Conservation (phyloP, 2,888 invertebrate genomes). For the Aporophyla lueneburgensis region DNA sequence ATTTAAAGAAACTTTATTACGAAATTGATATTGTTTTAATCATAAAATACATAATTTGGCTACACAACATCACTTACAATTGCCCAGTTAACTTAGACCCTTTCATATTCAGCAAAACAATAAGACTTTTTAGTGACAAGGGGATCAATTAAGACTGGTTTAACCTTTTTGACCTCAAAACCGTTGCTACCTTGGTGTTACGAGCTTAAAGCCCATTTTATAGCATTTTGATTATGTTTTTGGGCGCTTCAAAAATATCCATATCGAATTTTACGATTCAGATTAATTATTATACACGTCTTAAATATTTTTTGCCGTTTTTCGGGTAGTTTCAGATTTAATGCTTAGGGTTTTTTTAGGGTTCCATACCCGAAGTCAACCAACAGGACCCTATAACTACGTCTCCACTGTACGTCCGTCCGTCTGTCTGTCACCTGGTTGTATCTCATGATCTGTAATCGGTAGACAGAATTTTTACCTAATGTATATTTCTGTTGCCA, state of each 20-base stretch:
- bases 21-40: constrained; percentile 65
- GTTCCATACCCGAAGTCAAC: no score
- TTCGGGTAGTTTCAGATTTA: constrained; percentile 6
- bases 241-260: constrained; percentile 48
- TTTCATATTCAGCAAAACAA: constrained; percentile 30
- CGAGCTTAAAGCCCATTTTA: constrained; percentile 61
- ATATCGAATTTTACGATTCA: constrained; percentile 66
- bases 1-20: constrained; percentile 50
- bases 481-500: no score
- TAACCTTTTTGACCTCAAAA: constrained; percentile 67
- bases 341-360: neutral
- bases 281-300: constrained; percentile 49
- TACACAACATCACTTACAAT: constrained; percentile 34
- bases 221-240: constrained; percentile 66
- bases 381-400: no score
- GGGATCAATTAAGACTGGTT: constrained; percentile 46
- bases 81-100: constrained; percentile 37
- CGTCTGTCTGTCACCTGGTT: no score
- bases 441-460: no score
- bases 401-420: no score
- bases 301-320: constrained; percentile 50
- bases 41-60: constrained; percentile 62
- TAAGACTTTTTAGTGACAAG: constrained; percentile 7
- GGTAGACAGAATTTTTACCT: no score
- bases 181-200: constrained; percentile 61